A percentile compares a stretch with the other conserved stretches of the same genome.
These are phyloP conservation scores for Troides oblongomaculatus DNA, from an alignment of 2,888 invertebrate species.

Conservation along the genomic window DNA sequence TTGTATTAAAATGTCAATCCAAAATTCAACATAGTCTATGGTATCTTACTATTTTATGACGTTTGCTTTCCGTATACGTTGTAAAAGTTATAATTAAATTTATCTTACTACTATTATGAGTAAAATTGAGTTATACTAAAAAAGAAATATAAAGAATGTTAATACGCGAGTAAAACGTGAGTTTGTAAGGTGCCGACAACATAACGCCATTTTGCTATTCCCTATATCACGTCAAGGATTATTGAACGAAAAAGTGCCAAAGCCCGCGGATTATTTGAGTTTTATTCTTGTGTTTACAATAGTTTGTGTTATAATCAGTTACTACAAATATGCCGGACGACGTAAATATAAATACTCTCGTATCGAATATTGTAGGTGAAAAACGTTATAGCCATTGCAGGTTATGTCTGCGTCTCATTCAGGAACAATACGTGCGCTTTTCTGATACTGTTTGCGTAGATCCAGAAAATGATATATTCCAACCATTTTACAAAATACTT, in stretches of 20 bases:
- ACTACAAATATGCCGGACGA: constrained; percentile 43
- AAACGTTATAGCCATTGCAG: constrained; percentile 65
- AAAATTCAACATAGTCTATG: not conserved
- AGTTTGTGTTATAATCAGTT: not conserved
- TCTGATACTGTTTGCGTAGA: constrained; percentile 52
- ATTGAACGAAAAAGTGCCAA: constrained; percentile 63
- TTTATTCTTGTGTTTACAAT: constrained; percentile 17
- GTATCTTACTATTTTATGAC: not conserved
- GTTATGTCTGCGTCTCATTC: constrained; percentile 61
- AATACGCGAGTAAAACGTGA: not conserved
- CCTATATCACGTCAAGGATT: constrained; percentile 37
- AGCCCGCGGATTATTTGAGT: constrained; percentile 49
- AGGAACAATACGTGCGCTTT: constrained; percentile 54
- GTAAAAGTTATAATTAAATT: constrained; percentile 1
- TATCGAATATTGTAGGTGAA: constrained; percentile 58
- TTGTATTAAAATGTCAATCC: not conserved
- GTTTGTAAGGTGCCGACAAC: not conserved
- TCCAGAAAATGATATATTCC: constrained; percentile 36
- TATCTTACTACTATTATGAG: not conserved
- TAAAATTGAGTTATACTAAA: not conserved
- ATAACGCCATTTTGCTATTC: constrained; percentile 24
- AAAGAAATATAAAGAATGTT: constrained; percentile 3
- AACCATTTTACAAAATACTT: constrained; percentile 47
- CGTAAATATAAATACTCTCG: constrained; percentile 48
- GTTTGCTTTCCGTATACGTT: not conserved